Evolutionary conservation across 2,888 invertebrate genomes (phyloP).

Genomic region (Hartigia nigra): DNA sequence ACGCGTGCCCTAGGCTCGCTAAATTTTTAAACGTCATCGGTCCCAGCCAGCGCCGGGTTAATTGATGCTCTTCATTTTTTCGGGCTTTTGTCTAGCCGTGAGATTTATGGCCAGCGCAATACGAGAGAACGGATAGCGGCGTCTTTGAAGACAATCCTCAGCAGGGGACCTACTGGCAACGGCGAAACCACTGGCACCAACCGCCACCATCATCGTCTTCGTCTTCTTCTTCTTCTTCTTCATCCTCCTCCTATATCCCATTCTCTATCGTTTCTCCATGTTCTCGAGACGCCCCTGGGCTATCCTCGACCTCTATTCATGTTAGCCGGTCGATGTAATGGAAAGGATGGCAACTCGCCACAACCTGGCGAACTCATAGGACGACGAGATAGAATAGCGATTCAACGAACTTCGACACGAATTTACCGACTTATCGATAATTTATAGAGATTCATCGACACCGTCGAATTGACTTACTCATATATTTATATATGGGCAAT

Average conservation of each 20-base stretch:
- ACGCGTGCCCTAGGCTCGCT: slow-evolving; percentile 21
- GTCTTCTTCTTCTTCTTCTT: slow-evolving; percentile 16
- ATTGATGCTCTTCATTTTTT: slow-evolving; percentile 55
- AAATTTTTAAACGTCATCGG: slow-evolving; percentile 44
- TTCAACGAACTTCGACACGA: background rate
- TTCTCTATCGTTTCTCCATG: slow-evolving; percentile 14
- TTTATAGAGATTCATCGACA: background rate
- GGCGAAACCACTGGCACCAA: slow-evolving; percentile 29
- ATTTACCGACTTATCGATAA: background rate
- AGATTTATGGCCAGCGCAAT: slow-evolving; percentile 53
- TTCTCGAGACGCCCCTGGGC: slow-evolving; percentile 25
- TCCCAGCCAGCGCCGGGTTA: slow-evolving; percentile 35
- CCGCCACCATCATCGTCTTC: slow-evolving; percentile 29
- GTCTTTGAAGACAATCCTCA: slow-evolving; percentile 51
- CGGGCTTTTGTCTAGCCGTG: slow-evolving; percentile 54
- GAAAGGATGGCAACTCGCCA: slow-evolving; percentile 28
- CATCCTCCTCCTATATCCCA: slow-evolving; percentile 10
- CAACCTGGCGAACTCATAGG: slow-evolving; percentile 5
- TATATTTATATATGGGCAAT: background rate
- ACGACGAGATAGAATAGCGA: background rate
- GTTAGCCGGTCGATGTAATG: slow-evolving; percentile 16
- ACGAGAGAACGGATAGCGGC: slow-evolving; percentile 32
- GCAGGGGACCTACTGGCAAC: slow-evolving; percentile 40
- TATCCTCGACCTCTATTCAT: slow-evolving; percentile 1
- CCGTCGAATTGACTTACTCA: background rate